Evolutionary conservation across 1,140 invertebrate genomes (phyloP).

Genomic region (Onthophagus taurus): DNA sequence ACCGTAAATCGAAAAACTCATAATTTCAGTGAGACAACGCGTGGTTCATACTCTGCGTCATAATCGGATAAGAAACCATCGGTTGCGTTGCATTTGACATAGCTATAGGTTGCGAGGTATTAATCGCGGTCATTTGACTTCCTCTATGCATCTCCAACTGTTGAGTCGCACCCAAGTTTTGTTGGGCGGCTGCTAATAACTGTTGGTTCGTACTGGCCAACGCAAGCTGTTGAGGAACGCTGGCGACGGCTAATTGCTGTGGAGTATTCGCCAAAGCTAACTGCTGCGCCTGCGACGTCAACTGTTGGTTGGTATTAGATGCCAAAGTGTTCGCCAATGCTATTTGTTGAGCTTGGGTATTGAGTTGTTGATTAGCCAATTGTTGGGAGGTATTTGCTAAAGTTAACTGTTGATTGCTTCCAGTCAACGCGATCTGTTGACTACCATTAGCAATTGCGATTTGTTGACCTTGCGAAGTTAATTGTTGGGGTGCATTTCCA

Average conservation of each 20-base stretch:
- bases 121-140: conserved; percentile 34
- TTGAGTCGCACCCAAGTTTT: conserved; percentile 33
- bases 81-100: conserved; percentile 48
- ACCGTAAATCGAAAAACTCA: conserved; percentile 4
- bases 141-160: conserved; percentile 33
- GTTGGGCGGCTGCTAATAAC: conserved; percentile 27
- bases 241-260: conserved; percentile 24
- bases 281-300: conserved; percentile 28
- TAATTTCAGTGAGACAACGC: conserved; percentile 23
- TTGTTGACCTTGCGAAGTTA: conserved; percentile 31
- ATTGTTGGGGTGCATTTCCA: conserved; percentile 22
- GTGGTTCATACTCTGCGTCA: conserved; percentile 46
- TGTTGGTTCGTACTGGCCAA: conserved; percentile 29
- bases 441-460: conserved; percentile 23
- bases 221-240: conserved; percentile 26
- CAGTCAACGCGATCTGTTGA: conserved; percentile 20
- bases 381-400: conserved; percentile 25
- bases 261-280: conserved; percentile 26
- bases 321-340: conserved; percentile 8
- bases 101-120: conserved; percentile 40
- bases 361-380: conserved; percentile 32
- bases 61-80: conserved; percentile 63
- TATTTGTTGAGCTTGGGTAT: conserved; percentile 32
- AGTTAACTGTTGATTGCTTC: conserved; percentile 17
- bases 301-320: conserved; percentile 21